Conservation (phyloP, 2,797 vertebrate genomes). For the Peromyscus melanophrys region DNA sequence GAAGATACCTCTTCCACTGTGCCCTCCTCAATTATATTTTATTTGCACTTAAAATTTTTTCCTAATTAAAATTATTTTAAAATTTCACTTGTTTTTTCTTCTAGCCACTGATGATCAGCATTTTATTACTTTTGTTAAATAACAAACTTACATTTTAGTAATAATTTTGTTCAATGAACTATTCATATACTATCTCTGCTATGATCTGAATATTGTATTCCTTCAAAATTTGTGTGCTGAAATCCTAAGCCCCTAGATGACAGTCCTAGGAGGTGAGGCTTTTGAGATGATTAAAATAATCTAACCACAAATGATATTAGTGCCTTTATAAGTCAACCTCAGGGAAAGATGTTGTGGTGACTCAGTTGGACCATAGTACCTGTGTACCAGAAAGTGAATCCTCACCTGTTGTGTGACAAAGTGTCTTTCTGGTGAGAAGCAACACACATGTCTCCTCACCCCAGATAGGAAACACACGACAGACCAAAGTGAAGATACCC, state of each 20-base stretch:
- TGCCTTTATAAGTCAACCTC: not conserved
- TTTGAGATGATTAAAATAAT: conserved; percentile 28
- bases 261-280: not conserved
- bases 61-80: conserved; percentile 42
- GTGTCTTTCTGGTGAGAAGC: not conserved
- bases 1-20: not conserved
- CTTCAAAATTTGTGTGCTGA: not conserved
- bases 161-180: not conserved
- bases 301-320: not conserved
- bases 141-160: conserved; percentile 9
- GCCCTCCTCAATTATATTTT: conserved; percentile 29
- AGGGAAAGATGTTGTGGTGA: not conserved
- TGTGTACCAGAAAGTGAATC: not conserved
- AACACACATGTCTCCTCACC: not conserved
- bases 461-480: not conserved
- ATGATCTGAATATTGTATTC: not conserved
- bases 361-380: not conserved
- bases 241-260: not conserved
- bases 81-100: conserved; percentile 57
- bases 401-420: not conserved
- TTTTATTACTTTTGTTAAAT: not conserved
- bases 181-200: not conserved
- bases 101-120: not conserved
- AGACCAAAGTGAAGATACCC: not conserved
- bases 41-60: conserved; percentile 34